These are phyloP conservation scores for Verasper variegatus DNA, from an alignment of 2,113 vertebrate genomes.

Conservation along the genomic window DNA sequence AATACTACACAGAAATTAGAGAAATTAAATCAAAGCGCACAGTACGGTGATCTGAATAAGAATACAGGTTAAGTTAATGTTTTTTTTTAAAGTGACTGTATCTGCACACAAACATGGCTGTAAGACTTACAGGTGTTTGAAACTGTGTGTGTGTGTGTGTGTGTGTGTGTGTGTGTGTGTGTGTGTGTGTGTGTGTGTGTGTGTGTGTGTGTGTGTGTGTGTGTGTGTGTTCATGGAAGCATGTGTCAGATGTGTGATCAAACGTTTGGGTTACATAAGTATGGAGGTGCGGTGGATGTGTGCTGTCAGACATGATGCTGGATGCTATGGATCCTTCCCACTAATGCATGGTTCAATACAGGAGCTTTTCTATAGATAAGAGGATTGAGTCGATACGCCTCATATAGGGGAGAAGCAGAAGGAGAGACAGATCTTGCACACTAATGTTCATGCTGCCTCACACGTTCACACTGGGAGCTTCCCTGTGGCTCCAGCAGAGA, in stretches of 20 bases:
- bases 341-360: slow-evolving; percentile 30
- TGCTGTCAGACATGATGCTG: slow-evolving; percentile 48
- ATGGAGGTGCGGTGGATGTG: slow-evolving; percentile 48
- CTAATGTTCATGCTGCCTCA: background rate
- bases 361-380: slow-evolving; percentile 22
- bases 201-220: slow-evolving; percentile 3
- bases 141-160: background rate
- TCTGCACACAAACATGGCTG: background rate
- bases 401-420: background rate
- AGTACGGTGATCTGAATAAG: background rate
- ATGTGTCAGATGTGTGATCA: slow-evolving; percentile 28
- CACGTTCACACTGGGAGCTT: slow-evolving; percentile 1
- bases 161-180: background rate
- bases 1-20: background rate
- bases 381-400: slow-evolving; percentile 20
- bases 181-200: background rate
- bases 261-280: slow-evolving; percentile 60
- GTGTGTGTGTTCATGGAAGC: background rate
- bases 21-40: background rate
- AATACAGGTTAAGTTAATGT: too few relatives aligned
- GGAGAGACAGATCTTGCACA: slow-evolving; percentile 1
- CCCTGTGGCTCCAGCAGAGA: background rate
- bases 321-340: slow-evolving; percentile 61
- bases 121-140: slow-evolving; percentile 26
- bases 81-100: background rate